Conservation (phyloP, 2,888 invertebrate species). For the Cheilosia vernalis region DNA sequence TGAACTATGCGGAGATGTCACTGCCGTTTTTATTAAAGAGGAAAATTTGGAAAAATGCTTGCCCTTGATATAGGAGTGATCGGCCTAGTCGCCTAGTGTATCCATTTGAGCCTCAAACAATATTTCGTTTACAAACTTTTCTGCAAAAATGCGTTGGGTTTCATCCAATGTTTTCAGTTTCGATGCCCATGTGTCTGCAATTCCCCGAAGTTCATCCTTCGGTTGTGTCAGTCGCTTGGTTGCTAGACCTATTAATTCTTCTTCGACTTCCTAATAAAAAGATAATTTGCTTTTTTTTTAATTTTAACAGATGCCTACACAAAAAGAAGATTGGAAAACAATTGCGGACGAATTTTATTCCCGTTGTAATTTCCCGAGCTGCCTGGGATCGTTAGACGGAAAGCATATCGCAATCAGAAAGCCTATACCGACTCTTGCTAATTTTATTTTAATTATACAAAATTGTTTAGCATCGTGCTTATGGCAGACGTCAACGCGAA, state of each 20-base stretch:
- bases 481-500: no score
- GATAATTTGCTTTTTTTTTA: no score
- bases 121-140: slow-evolving; percentile 83
- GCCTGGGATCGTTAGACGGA: slow-evolving; percentile 48
- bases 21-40: no score
- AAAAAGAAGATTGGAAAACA: slow-evolving; percentile 47
- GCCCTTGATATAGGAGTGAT: slow-evolving; percentile 14
- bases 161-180: slow-evolving; percentile 82
- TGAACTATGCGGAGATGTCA: no score
- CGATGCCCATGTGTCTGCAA: neutral
- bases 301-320: slow-evolving; percentile 30
- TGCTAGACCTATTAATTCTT: no score
- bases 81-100: slow-evolving; percentile 80
- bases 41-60: slow-evolving; percentile 18
- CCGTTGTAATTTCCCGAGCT: slow-evolving; percentile 56
- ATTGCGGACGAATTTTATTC: slow-evolving; percentile 25
- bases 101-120: slow-evolving; percentile 83
- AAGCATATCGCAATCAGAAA: slow-evolving; percentile 65
- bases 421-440: slow-evolving; percentile 43
- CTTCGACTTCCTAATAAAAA: no score
- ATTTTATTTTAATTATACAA: slow-evolving; percentile 58
- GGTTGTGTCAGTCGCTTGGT: no score
- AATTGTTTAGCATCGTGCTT: slow-evolving; percentile 33
- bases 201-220: no score
- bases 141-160: slow-evolving; percentile 83